Conservation (phyloP, 2,113 vertebrate genomes). For the Hemiscyllium ocellatum region DNA sequence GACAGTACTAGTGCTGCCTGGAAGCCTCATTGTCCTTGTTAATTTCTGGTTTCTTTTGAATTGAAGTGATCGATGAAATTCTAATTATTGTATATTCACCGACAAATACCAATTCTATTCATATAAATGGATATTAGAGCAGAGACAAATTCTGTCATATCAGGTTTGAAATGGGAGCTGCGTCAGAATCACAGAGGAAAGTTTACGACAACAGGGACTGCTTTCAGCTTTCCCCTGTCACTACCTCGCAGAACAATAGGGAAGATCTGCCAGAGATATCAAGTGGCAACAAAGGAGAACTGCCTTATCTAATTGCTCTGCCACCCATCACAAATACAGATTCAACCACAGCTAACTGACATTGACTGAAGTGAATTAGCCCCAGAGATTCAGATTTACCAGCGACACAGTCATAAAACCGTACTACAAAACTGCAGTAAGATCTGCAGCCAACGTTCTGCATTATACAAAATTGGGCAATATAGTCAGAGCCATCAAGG, state of each 20-base stretch:
- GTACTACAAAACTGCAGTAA: neutral
- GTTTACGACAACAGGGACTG: neutral
- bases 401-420: neutral
- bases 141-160: neutral
- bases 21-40: neutral
- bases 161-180: neutral
- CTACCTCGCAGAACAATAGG: neutral
- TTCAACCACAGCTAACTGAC: neutral
- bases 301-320: neutral
- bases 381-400: neutral
- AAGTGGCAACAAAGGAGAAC: neutral
- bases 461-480: too few species aligned
- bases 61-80: neutral
- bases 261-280: neutral
- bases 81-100: neutral
- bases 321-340: neutral
- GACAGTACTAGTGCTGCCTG: neutral
- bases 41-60: constrained; percentile 13
- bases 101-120: neutral
- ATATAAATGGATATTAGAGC: neutral
- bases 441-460: neutral
- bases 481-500: neutral
- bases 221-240: neutral
- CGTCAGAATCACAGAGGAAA: neutral
- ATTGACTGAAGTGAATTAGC: neutral